Percentiles rank a stretch among this genome's conserved stretches.
phyloP scores from a whole-genome alignment of 2,888 invertebrate species.

The Parnassius mnemosyne region DNA sequence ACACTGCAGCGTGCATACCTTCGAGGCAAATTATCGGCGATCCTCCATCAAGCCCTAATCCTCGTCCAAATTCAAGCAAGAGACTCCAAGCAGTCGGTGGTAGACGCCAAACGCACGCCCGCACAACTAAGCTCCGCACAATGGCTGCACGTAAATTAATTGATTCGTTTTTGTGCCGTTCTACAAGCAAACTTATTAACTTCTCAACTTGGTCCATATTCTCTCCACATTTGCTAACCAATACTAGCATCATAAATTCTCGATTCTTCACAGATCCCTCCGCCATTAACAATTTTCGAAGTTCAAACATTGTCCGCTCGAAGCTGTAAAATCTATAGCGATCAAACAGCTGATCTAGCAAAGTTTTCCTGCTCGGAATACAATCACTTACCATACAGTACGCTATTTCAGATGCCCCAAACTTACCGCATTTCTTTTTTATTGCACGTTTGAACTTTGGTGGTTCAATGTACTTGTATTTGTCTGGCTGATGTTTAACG shows the following conservation, averaged over 20 bases:
- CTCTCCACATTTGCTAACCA: constrained; percentile 62
- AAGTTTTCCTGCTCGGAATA: constrained; percentile 29
- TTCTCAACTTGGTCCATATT: constrained; percentile 42
- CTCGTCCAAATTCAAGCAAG: constrained; percentile 48
- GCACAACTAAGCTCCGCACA: constrained; percentile 57
- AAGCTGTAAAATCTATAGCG: constrained; percentile 54
- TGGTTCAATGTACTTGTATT: constrained; percentile 23
- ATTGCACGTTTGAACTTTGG: constrained; percentile 7
- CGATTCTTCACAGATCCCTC: constrained; percentile 49
- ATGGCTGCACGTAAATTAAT: constrained; percentile 52
- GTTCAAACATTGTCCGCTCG: constrained; percentile 47
- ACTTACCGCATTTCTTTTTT: constrained; percentile 15
- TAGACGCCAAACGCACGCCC: constrained; percentile 56
- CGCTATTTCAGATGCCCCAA: not conserved
- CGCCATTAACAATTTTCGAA: constrained; percentile 44
- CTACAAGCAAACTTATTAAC: constrained; percentile 44
- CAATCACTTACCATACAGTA: not conserved
- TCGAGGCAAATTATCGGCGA: constrained; percentile 48
- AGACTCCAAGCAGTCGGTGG: constrained; percentile 46
- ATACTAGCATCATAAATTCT: constrained; percentile 56
- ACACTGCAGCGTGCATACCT: constrained; percentile 55
- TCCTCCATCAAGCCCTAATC: constrained; percentile 55
- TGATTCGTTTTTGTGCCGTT: constrained; percentile 52
- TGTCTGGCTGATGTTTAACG: constrained; percentile 27
- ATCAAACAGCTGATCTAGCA: constrained; percentile 53